Conservation (phyloP, 1,140 invertebrate genomes). For the Metaphire vulgaris region DNA sequence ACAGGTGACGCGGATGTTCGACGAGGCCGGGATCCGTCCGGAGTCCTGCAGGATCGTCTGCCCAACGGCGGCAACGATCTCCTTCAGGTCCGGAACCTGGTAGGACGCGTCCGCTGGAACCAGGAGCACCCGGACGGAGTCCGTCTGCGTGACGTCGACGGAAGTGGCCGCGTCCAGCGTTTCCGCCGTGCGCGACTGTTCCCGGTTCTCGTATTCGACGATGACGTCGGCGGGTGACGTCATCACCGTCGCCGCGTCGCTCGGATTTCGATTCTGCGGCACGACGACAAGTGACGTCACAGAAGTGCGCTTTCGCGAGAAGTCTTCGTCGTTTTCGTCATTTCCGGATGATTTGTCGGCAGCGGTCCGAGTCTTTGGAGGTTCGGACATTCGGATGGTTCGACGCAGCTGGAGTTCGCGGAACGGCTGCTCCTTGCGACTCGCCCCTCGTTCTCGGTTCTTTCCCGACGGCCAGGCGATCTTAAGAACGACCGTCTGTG, state of each 20-base stretch:
- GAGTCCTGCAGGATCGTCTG: neutral
- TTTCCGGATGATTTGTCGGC: too few relatives aligned
- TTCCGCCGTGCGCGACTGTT: neutral
- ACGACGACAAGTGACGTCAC: too few relatives aligned
- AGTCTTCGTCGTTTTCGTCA: too few relatives aligned
- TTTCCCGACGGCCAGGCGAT: neutral
- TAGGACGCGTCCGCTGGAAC: neutral
- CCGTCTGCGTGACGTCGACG: slow-evolving; percentile 1
- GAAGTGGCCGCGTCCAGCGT: too few relatives aligned
- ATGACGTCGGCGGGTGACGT: too few relatives aligned
- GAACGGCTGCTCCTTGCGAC: neutral
- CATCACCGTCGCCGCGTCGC: too few relatives aligned
- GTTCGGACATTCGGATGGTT: neutral
- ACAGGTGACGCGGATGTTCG: neutral
- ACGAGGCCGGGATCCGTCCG: neutral
- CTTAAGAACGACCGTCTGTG: neutral
- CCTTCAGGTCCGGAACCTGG: neutral
- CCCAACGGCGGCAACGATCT: neutral
- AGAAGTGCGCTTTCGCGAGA: too few relatives aligned
- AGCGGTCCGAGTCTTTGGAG: too few relatives aligned
- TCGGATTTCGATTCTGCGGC: too few relatives aligned
- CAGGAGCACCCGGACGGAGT: neutral
- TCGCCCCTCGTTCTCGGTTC: neutral
- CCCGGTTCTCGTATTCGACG: neutral
- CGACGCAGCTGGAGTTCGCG: neutral